Conservation (phyloP, 1,140 invertebrate species). For the Manduca sexta region DNA sequence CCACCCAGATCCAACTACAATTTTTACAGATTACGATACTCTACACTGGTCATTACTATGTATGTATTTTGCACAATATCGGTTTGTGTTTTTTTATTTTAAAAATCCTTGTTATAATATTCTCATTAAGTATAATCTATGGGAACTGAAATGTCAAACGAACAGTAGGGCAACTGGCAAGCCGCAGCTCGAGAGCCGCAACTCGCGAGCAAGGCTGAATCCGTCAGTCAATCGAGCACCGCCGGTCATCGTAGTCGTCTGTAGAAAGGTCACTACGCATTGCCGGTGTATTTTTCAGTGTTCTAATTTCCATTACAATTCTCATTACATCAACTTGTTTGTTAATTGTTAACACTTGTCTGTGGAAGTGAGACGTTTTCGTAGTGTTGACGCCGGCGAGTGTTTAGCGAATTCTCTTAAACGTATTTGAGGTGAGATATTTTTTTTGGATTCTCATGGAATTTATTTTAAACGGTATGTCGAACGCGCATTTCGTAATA, state of each 20-base stretch:
- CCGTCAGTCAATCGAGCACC: constrained; percentile 47
- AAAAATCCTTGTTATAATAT: too few species aligned
- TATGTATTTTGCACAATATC: too few species aligned
- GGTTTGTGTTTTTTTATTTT: too few species aligned
- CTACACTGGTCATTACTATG: too few species aligned
- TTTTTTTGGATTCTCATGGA: constrained; percentile 28
- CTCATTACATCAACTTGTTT: constrained; percentile 22
- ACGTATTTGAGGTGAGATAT: constrained; percentile 50
- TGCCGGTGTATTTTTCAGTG: constrained; percentile 51
- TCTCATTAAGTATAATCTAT: too few species aligned
- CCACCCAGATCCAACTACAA: too few species aligned
- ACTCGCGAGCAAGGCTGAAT: too few species aligned
- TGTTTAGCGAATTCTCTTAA: constrained; percentile 41
- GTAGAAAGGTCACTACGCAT: constrained; percentile 45
- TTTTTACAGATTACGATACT: too few species aligned
- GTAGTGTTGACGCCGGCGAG: constrained; percentile 29
- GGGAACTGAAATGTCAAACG: too few species aligned
- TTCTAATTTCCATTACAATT: constrained; percentile 22
- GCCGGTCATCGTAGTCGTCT: constrained; percentile 60
- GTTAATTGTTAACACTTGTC: constrained; percentile 28
- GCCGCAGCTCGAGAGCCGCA: too few species aligned
- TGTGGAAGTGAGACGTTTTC: constrained; percentile 48
- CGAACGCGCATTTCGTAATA: constrained; percentile 12
- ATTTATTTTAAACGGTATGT: constrained; percentile 23
- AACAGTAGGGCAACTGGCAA: too few species aligned